Evolutionary conservation across 2,113 vertebrate genomes (phyloP), one percentile per base, ranked within the genome.

Genomic region (Manacus vitellinus): DNA sequence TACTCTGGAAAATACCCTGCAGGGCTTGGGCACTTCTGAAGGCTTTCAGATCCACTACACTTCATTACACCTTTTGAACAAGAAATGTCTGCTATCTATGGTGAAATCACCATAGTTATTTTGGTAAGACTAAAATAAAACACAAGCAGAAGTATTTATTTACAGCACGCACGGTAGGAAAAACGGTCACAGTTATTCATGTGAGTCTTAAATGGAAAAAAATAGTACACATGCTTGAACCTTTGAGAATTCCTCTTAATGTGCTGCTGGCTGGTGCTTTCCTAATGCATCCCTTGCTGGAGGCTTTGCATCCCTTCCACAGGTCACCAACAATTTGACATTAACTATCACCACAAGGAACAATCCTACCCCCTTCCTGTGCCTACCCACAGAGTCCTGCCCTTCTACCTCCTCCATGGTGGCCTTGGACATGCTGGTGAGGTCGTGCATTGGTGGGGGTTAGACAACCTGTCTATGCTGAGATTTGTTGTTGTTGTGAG

Each of bases 221-320:
- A 61, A 0, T 18, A 1, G 0, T 16, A 15, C 19, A 14, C 1
- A 1, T 44, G 49, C 39, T 79, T 56, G 31, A 33, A 58, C 28
- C 46, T 95, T 62, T 39, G 39, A 75, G 70, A 85, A 59, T 55
- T 72, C 25, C 59, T 56, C 61, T 46, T 2, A 0, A 33, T 10
- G 9, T 75, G 25, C 14, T 3, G 4, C 19, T 89, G 55, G 31
- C 54, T 94, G 72, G 13, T 70, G 41, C 14, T 86, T 24, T 89
- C 6, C 73, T 92, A 51, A 74, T 35, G 86, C 46, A 41, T 30
- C 15, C 25, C 4, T 81, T 6, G 1, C 31, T 71, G 41, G 5
- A 12, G 19, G 5, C 30, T 91, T 88, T 85, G 31, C 44, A 19
- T 4, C 2, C 24, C 51, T 89, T 87, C 41, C 11, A 55, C 37